Evolutionary conservation across 2,113 vertebrate genomes (phyloP).

Genomic region (Tiliqua scincoides): DNA sequence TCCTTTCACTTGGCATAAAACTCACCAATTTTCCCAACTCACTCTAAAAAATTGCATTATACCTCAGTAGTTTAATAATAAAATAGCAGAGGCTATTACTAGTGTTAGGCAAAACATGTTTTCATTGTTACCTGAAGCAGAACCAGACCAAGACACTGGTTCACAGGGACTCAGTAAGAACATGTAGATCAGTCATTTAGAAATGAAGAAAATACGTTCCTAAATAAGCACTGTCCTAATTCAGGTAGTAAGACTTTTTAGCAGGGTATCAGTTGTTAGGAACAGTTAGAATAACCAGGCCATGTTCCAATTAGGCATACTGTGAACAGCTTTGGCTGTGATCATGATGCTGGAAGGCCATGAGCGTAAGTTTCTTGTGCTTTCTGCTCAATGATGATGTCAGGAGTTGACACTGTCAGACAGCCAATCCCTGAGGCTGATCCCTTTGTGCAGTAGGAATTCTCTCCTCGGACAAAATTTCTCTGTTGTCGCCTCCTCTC

Average conservation of each 20-base stretch:
- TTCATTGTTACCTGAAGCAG: not conserved
- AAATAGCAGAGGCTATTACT: not conserved
- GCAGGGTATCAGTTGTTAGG: not conserved
- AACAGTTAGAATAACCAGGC: not conserved
- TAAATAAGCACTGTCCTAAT: not conserved
- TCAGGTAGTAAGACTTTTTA: not conserved
- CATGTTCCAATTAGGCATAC: not conserved
- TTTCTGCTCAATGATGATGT: not conserved
- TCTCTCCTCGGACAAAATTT: too few relatives aligned
- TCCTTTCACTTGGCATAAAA: not conserved
- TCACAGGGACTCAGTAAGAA: not conserved
- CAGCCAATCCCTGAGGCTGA: too few relatives aligned
- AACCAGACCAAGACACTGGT: not conserved
- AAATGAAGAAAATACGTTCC: not conserved
- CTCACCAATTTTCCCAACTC: not conserved
- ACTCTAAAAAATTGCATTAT: not conserved
- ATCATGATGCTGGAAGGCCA: not conserved
- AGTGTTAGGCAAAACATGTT: not conserved
- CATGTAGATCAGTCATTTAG: not conserved
- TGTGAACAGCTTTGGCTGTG: not conserved
- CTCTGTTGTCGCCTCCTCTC: not conserved
- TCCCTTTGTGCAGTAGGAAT: too few relatives aligned
- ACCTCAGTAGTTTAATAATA: not conserved
- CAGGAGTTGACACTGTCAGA: too few relatives aligned
- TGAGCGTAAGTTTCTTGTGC: not conserved